Evolutionary conservation across 2,888 invertebrate species (phyloP).

Genomic region (Caenorhabditis wallacei): DNA sequence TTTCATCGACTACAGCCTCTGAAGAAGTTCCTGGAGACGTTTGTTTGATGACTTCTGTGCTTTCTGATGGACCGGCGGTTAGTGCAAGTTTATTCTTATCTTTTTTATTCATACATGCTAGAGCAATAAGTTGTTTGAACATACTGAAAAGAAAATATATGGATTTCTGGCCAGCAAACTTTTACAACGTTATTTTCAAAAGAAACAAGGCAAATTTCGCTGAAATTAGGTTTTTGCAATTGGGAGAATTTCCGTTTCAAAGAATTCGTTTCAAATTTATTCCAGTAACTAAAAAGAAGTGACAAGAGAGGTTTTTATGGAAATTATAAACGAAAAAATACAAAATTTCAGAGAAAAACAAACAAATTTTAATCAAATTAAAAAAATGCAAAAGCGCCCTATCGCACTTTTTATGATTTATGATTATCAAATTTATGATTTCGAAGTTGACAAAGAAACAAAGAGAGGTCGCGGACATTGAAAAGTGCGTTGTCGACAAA

Average conservation of each 20-base stretch:
- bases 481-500: too few species aligned
- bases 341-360: neutral
- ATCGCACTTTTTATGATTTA: neutral
- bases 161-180: too few species aligned
- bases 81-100: slow-evolving; percentile 51
- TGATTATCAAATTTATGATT: too few species aligned
- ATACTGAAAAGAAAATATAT: slow-evolving; percentile 34
- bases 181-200: too few species aligned
- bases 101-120: slow-evolving; percentile 52
- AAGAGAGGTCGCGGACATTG: too few species aligned
- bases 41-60: neutral
- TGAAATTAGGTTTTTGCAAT: neutral
- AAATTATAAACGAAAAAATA: neutral
- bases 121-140: slow-evolving; percentile 24
- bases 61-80: slow-evolving; percentile 23
- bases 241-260: too few species aligned
- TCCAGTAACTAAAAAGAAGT: too few species aligned
- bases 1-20: slow-evolving; percentile 19
- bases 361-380: neutral
- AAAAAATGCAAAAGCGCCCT: slow-evolving; percentile 4
- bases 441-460: too few species aligned
- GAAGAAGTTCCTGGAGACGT: slow-evolving; percentile 4
- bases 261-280: too few species aligned
- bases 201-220: neutral
- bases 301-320: too few species aligned